Base-by-base conservation (phyloP, 2,888 invertebrate genomes). In the Zeuzera pyrina region DNA sequence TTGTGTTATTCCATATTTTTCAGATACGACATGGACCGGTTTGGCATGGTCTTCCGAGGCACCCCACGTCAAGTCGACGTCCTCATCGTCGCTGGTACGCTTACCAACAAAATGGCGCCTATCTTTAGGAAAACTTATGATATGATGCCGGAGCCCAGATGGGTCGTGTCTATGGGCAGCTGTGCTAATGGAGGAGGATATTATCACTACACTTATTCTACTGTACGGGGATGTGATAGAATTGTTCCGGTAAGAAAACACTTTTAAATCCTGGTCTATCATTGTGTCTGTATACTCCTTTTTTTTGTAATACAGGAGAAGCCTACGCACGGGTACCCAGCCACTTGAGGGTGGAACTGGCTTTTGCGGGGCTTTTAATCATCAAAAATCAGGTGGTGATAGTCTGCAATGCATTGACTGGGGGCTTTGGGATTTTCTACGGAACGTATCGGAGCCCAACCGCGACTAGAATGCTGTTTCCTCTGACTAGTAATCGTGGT, bases 51-150 rank as follows among this genome's bases (percentile, higher is more conserved):
- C 3, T 99, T 99, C 70, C 89, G 99, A 52, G 98, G 97, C 2
- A 94, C 95, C 2, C 98, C 98, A 1, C 89, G 98, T 12, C 98
- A 99, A 83, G 92, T 97, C 2, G 99, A 99, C 84, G 92, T 95
- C 29, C 96, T 99, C 49, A 98, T 99, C 56, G 95, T 99, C 1
- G 98, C 99, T 30, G 99, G 99, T 8, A 99, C 99, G 0, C 84
- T 99, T 31, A 98, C 98, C 29, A 99, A 99, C 79, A 99, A 99
- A 85, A 99, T 99, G 99, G 99, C 99, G 30, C 98, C 98, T 3
- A 92, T 97, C 12, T 78, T 99, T 12, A 87, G 99, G 39, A 96
- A 95, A 83, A 93, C 97, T 8, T 98, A 96, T 59, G 98, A 98
- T 84, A 91, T 96, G 86, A 98, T 98, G 97, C 92, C 94, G 10